Evolutionary conservation across 2,113 vertebrate genomes (phyloP), one percentile per base, ranked within the genome.

Genomic region (Pitta sordida): DNA sequence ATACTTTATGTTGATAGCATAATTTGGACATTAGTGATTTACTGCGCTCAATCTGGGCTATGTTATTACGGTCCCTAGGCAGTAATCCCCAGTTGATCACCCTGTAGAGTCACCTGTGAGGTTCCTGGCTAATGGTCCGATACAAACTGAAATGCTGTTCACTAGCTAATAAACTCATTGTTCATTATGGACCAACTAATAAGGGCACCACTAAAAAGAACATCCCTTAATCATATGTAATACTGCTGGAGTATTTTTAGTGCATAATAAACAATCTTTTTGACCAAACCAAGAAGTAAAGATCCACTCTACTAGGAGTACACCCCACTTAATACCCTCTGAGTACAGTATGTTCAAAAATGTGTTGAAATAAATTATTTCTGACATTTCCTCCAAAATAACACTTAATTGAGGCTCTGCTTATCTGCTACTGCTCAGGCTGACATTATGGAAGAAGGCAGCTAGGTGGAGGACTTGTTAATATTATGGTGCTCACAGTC

Each of bases 401-500:
- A 37, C 74, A 80, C 36, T 87, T 83, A 65, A 77, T 11, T 2
- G 17, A 74, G 83, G 23, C 71, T 77, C 67, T 85, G 67, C 75
- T 80, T 85, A 29, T 59, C 48, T 77, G 51, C 82, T 83, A 75
- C 90, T 94, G 59, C 71, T 83, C 1, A 24, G 44, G 46, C 19
- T 91, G 91, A 51, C 52, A 52, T 90, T 92, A 37, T 70, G 75
- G 93, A 37, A 51, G 49, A 44, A 58, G 79, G 78, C 91, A 96
- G 84, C 86, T 94, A 91, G 95, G 87, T 94, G 91, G 93, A 89
- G 84, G 89, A 89, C n/a, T 90, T 87, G 74, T 51, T 93, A 88
- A 85, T 29, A 30, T 84, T 89, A 65, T 2, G 3, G 34, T 65
- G 36, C 36, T 83, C 34, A 14, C 8, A 21, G 39, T 60, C 20